Percentiles rank a stretch among this genome's conserved stretches.
Conservation (phyloP, 2,113 vertebrate genomes). For the Leuciscus idus region DNA sequence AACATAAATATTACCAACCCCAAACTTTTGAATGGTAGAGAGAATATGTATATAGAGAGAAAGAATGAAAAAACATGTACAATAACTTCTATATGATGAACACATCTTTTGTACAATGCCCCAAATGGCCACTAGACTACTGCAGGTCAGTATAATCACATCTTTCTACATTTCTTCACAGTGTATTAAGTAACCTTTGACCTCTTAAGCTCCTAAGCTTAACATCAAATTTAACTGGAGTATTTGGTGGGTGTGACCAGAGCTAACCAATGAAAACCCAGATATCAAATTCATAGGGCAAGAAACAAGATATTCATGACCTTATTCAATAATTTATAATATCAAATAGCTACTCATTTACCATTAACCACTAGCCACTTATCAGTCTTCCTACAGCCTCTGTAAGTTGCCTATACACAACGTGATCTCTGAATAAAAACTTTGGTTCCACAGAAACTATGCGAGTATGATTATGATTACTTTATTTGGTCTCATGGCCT, state of each 20-base stretch:
- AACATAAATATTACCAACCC: background rate
- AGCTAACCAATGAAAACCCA: background rate
- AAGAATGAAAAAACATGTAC: background rate
- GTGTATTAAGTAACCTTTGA: background rate
- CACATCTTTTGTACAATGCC: background rate
- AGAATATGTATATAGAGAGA: background rate
- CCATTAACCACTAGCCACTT: background rate
- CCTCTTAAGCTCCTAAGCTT: background rate
- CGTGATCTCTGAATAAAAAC: background rate
- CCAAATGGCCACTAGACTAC: background rate
- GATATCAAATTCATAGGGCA: background rate
- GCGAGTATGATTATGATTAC: background rate
- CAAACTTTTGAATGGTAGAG: background rate
- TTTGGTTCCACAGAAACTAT: background rate
- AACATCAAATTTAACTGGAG: background rate
- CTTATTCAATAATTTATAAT: too few relatives aligned
- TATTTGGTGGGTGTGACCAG: background rate
- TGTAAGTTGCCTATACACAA: background rate
- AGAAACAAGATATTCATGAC: background rate
- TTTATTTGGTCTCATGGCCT: background rate
- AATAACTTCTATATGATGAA: background rate
- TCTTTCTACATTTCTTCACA: background rate
- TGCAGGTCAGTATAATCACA: background rate
- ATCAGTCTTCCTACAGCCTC: background rate
- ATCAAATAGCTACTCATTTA: background rate